Evolutionary conservation across 1,140 invertebrate genomes (phyloP), one percentile per base, ranked within the genome.

Genomic region (Oryctes rhinoceros): DNA sequence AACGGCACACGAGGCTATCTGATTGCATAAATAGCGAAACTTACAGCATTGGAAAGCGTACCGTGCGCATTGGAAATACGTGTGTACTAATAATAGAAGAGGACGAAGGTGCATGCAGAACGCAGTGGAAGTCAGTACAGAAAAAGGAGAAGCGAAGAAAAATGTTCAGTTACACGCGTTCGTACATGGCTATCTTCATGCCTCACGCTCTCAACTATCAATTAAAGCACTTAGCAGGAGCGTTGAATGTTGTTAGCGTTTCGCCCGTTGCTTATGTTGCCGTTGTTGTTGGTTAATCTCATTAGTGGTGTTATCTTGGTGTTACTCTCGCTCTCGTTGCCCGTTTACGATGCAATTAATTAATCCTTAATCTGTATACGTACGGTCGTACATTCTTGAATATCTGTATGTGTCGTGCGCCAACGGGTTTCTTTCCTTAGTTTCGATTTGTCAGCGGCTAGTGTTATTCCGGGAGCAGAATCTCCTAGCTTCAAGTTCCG

Each of bases 321-420:
- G 65, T 71, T 71, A 71, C 65, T 71, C 65, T 71, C 65, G 65
- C 65, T 71, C 35, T 71, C 24, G 35, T 37, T 71, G 24, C 65
- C 24, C 24, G 24, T 37, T 71, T 71, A 71, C 65, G 65, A 71
- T 37, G 65, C 65, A 71, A 71, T 71, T 59, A 71, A 71, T 71
- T 71, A 71, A 71, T 71, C 65, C 53, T 35, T 71, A 71, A 71
- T 71, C 65, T 71, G 65, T 71, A 59, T 59, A 59, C 18, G 53
- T 59, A 59, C 53, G 53, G 5, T 59, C 53, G 53, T 59, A 59
- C 18, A 18, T 59, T 59, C 18, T 18, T 59, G 53, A 59, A 59
- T 18, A 59, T 59, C 53, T 59, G 53, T 59, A 18, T 18, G 53
- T 59, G 15, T 18, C 15, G 53, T 18, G 15, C 18, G 15, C 53